Evolutionary conservation across 1,140 invertebrate species (phyloP).

Genomic region (Capitella teleta): DNA sequence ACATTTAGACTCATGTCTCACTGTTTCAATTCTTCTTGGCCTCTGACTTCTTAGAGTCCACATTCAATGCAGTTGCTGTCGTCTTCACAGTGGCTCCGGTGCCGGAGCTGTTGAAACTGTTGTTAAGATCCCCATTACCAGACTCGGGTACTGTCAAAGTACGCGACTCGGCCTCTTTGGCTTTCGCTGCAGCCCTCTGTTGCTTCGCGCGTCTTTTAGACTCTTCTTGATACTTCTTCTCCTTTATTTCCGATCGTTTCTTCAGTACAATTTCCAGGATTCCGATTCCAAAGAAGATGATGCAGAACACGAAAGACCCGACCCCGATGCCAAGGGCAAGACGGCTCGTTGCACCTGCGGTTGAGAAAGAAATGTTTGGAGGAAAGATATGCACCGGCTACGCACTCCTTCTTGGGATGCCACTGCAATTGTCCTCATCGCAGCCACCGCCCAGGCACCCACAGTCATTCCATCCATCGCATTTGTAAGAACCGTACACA

Average conservation of each 20-base stretch:
- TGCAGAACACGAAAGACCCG: background rate
- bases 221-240: background rate
- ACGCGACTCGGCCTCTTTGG: too few species aligned
- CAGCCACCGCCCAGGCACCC: constrained; percentile 18
- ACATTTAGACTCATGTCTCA: too few species aligned
- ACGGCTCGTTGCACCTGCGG: background rate
- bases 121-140: too few species aligned
- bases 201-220: background rate
- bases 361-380: background rate
- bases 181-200: too few species aligned
- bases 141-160: too few species aligned
- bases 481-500: constrained; percentile 20
- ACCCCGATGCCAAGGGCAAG: background rate
- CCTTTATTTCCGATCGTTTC: background rate
- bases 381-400: background rate
- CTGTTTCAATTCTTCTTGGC: too few species aligned
- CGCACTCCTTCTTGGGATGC: constrained; percentile 13
- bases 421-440: constrained; percentile 21
- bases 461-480: constrained; percentile 26
- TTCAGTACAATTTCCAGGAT: constrained; percentile 1
- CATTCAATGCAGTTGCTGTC: too few species aligned
- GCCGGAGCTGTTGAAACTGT: too few species aligned
- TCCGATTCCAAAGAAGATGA: constrained; percentile 2
- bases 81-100: too few species aligned
- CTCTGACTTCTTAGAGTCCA: too few species aligned